Percentiles rank a stretch among this genome's conserved stretches.
These are phyloP conservation scores for Oncorhynchus gorbuscha DNA, from an alignment of 2,113 vertebrate genomes.

Conservation along the genomic window DNA sequence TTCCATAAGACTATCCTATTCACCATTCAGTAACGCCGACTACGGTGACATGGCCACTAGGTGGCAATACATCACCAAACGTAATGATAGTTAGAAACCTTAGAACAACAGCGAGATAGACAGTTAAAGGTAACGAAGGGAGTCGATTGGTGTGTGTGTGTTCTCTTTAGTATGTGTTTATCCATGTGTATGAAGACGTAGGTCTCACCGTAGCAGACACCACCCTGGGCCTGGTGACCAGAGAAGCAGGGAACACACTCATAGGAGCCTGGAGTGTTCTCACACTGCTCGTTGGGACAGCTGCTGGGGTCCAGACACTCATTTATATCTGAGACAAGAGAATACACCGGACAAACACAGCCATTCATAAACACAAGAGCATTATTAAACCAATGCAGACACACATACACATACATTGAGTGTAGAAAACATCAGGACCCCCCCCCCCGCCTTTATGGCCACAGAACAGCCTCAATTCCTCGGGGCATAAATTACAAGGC, in stretches of 20 bases:
- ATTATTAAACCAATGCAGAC: neutral
- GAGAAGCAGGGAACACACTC: slow-evolving; percentile 83
- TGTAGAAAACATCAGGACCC: too few relatives aligned
- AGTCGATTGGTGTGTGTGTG: neutral
- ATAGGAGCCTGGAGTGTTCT: slow-evolving; percentile 83
- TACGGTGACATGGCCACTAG: neutral
- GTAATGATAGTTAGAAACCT: neutral
- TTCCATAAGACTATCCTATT: neutral
- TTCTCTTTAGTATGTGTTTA: too few relatives aligned
- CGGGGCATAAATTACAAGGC: too few relatives aligned
- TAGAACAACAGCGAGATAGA: neutral
- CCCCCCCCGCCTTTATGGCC: too few relatives aligned
- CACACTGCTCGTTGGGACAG: slow-evolving; percentile 82
- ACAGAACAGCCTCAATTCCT: too few relatives aligned
- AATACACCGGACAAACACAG: too few relatives aligned
- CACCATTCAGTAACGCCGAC: neutral
- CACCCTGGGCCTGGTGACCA: slow-evolving; percentile 77
- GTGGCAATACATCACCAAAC: neutral
- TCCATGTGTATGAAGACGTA: neutral
- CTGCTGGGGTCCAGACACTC: slow-evolving; percentile 78
- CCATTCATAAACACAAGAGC: too few relatives aligned
- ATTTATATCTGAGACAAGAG: slow-evolving; percentile 75
- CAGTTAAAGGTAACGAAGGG: neutral
- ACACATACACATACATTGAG: neutral
- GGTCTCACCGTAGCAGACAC: slow-evolving; percentile 81